These are phyloP conservation scores for Coccyzus lansbergi DNA, from an alignment of 2,797 vertebrate species.

Conservation along the genomic window DNA sequence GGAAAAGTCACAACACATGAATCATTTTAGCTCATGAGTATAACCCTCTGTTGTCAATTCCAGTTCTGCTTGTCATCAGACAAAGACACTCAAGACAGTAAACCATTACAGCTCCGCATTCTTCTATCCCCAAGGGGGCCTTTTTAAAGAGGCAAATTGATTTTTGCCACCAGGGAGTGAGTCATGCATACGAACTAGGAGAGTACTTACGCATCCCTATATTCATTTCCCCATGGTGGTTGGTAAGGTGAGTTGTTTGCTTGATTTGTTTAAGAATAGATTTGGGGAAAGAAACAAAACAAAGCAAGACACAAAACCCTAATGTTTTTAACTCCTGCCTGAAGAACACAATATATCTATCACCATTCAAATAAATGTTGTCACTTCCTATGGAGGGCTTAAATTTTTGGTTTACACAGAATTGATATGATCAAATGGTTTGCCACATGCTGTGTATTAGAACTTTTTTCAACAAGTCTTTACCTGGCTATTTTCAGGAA, in stretches of 20 bases:
- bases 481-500: neutral
- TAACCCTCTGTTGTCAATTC: constrained; percentile 62
- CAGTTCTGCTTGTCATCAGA: constrained; percentile 67
- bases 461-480: neutral
- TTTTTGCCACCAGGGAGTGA: constrained; percentile 65
- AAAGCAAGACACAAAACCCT: constrained; percentile 6
- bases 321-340: constrained; percentile 60
- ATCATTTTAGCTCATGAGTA: constrained; percentile 55
- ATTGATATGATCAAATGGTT: constrained; percentile 25
- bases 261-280: constrained; percentile 64
- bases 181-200: constrained; percentile 56
- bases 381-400: neutral
- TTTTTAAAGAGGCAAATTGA: constrained; percentile 67
- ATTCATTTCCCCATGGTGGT: constrained; percentile 54
- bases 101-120: constrained; percentile 54
- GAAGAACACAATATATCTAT: constrained; percentile 24
- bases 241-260: constrained; percentile 49
- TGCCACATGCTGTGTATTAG: neutral
- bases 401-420: constrained; percentile 13
- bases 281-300: constrained; percentile 40
- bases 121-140: constrained; percentile 27
- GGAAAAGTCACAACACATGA: constrained; percentile 39
- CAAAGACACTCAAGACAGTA: constrained; percentile 64
- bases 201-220: constrained; percentile 56
- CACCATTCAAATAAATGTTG: constrained; percentile 28